Conservation (phyloP, 2,797 vertebrate species). For the Cirrhinus molitorella region DNA sequence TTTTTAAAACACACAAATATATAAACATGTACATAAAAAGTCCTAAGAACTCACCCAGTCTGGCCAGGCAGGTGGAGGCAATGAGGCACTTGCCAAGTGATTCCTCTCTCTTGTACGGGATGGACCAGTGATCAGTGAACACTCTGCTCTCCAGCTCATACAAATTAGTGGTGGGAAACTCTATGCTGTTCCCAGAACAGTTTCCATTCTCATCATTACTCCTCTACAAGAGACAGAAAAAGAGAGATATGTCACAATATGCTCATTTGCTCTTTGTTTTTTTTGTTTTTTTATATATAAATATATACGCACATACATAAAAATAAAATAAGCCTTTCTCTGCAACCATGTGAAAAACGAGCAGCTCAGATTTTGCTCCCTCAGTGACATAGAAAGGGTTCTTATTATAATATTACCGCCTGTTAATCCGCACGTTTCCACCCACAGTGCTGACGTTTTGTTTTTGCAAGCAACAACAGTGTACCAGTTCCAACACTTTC, state of each 20-base stretch:
- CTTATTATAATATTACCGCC: no score
- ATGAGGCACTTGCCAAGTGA: conserved; percentile 97
- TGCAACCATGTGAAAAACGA: no score
- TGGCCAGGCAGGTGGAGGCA: conserved; percentile 93
- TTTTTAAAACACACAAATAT: neutral
- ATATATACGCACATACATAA: no score
- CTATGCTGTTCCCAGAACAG: conserved; percentile 93
- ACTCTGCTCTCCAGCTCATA: conserved; percentile 98
- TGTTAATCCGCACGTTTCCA: no score
- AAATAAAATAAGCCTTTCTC: no score
- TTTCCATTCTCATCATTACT: conserved; percentile 97
- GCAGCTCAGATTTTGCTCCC: no score
- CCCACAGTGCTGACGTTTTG: no score
- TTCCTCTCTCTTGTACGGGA: conserved; percentile 97
- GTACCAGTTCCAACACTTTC: no score
- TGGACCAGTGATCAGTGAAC: conserved; percentile 99
- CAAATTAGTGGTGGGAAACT: conserved; percentile 98
- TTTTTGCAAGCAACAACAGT: no score
- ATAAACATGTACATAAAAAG: neutral
- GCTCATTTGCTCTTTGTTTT: neutral
- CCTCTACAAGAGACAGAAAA: conserved; percentile 78
- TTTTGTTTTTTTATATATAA: no score
- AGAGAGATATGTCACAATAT: neutral
- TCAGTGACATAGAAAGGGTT: no score
- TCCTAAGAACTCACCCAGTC: conserved; percentile 85